phyloP scores from a whole-genome alignment of 2,113 vertebrate species.

The Aspiorhynchus laticeps region DNA sequence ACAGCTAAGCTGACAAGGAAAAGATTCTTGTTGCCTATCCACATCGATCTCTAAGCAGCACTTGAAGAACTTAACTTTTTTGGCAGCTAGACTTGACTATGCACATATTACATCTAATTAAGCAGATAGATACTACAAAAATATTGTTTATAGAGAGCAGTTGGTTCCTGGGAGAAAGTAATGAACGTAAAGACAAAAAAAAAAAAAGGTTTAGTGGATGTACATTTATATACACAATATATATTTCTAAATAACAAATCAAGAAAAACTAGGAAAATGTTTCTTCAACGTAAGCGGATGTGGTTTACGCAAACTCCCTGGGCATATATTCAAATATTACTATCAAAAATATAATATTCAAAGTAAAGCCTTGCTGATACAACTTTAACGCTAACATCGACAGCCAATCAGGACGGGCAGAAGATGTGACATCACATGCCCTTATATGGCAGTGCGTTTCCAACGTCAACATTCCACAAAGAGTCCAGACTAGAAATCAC shows the following conservation, averaged over 20 bases:
- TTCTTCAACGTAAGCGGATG: slow-evolving; percentile 23
- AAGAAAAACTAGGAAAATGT: neutral
- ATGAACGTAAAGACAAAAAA: neutral
- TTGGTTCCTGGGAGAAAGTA: neutral
- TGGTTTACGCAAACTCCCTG: slow-evolving; percentile 37
- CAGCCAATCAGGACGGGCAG: slow-evolving; percentile 30
- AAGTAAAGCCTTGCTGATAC: slow-evolving; percentile 48
- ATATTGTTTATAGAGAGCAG: slow-evolving; percentile 42
- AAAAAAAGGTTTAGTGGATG: slow-evolving; percentile 9
- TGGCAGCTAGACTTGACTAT: slow-evolving; percentile 28
- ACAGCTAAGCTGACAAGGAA: slow-evolving; percentile 17
- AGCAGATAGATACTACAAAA: slow-evolving; percentile 14
- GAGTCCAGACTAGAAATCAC: neutral
- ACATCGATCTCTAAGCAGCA: slow-evolving; percentile 18
- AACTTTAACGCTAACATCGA: slow-evolving; percentile 33
- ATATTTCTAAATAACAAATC: slow-evolving; percentile 22
- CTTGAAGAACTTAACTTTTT: slow-evolving; percentile 30
- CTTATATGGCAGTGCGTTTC: slow-evolving; percentile 3
- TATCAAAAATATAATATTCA: slow-evolving; percentile 58
- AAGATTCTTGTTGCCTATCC: slow-evolving; percentile 6
- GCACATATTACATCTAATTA: neutral
- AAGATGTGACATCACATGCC: slow-evolving; percentile 26
- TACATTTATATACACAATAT: slow-evolving; percentile 25
- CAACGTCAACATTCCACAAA: neutral
- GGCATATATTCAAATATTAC: slow-evolving; percentile 47